phyloP scores from a whole-genome alignment of 2,113 vertebrate species.

The Puntigrus tetrazona region DNA sequence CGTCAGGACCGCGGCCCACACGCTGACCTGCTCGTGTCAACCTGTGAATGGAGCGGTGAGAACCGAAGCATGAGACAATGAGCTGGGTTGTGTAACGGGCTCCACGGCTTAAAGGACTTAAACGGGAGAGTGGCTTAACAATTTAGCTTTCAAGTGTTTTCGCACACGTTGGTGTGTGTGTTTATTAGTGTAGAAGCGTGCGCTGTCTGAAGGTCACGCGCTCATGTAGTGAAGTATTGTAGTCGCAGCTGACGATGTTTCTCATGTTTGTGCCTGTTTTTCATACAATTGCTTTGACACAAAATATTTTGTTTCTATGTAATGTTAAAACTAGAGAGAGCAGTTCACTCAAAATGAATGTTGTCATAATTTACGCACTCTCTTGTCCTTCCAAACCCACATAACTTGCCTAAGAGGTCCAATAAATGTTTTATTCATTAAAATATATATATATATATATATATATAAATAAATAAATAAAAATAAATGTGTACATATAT shows the following conservation, averaged over 20 bases:
- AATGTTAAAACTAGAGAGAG: neutral
- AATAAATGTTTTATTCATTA: no score
- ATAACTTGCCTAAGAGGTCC: no score
- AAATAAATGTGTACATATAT: no score
- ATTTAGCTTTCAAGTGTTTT: neutral
- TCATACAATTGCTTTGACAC: neutral
- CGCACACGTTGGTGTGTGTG: neutral
- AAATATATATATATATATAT: no score
- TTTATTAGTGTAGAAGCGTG: neutral
- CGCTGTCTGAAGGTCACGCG: neutral
- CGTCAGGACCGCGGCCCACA: neutral
- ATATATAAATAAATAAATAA: no score
- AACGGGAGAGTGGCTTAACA: neutral
- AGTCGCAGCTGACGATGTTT: neutral
- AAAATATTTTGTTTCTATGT: neutral
- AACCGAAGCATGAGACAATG: neutral
- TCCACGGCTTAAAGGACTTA: neutral
- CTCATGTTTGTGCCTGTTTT: neutral
- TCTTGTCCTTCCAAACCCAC: neutral
- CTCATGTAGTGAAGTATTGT: neutral
- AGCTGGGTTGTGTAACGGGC: neutral
- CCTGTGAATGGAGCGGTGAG: slow-evolving; percentile 2
- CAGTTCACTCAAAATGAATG: neutral
- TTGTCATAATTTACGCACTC: neutral
- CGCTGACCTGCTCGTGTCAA: neutral